phyloP scores from a whole-genome alignment of 1,140 invertebrate genomes.

The Cydia amplana region DNA sequence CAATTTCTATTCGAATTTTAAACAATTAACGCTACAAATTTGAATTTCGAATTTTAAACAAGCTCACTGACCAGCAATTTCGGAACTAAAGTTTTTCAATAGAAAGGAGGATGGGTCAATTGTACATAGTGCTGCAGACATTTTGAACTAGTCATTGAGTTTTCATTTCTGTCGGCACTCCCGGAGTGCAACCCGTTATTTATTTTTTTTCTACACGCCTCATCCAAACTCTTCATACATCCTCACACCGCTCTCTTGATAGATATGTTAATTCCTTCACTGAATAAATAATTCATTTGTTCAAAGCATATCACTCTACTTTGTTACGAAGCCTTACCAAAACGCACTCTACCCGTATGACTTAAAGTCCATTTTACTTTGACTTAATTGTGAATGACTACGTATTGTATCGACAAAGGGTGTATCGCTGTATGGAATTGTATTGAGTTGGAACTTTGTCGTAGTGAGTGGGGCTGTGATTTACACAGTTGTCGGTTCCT shows the following conservation, averaged over 20 bases:
- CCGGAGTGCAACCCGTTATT: too few relatives aligned
- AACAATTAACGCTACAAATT: too few relatives aligned
- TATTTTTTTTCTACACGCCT: background rate
- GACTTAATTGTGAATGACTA: background rate
- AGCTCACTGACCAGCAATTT: too few relatives aligned
- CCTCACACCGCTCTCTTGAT: conserved; percentile 58
- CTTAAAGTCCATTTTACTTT: background rate
- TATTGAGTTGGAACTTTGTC: background rate
- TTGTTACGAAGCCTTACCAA: conserved; percentile 35
- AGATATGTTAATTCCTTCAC: conserved; percentile 72
- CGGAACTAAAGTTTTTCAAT: too few relatives aligned
- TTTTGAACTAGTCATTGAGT: too few relatives aligned
- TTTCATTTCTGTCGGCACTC: too few relatives aligned
- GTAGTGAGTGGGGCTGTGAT: conserved; percentile 5
- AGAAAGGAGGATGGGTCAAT: too few relatives aligned
- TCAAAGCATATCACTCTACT: conserved; percentile 65
- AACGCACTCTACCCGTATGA: background rate
- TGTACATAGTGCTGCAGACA: too few relatives aligned
- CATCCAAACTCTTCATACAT: conserved; percentile 32
- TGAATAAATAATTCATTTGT: conserved; percentile 76
- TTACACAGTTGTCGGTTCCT: conserved; percentile 25
- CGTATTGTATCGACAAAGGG: conserved; percentile 11
- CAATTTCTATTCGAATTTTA: too few relatives aligned
- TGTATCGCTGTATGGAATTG: background rate
- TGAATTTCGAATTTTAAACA: too few relatives aligned